Conservation (phyloP, 1,140 invertebrate species). For the Drosophila biarmipes region DNA sequence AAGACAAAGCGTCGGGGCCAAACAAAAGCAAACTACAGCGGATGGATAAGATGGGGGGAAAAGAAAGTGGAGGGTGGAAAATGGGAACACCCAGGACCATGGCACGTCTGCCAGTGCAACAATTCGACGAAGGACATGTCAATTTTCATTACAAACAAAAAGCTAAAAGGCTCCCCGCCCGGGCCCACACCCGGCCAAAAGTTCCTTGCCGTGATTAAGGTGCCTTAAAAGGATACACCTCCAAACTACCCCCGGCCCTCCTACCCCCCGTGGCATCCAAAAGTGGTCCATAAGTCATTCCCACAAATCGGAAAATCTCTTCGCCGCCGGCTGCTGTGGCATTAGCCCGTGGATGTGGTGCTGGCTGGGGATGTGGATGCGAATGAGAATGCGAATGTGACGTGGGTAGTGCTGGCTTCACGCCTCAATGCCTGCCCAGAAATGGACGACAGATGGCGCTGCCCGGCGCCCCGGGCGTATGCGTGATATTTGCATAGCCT, state of each 20-base stretch:
- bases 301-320: constrained; percentile 54
- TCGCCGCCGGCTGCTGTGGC: constrained; percentile 21
- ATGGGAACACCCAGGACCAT: constrained; percentile 18
- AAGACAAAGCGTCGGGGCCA: constrained; percentile 59
- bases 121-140: constrained; percentile 75
- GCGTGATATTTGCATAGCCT: constrained; percentile 53
- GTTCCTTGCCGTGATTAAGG: constrained; percentile 50
- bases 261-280: background rate
- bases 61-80: background rate
- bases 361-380: constrained; percentile 13
- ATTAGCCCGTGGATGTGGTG: constrained; percentile 25
- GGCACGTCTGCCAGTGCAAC: constrained; percentile 53
- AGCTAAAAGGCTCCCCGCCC: constrained; percentile 60
- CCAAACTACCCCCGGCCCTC: background rate
- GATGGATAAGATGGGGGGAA: constrained; percentile 9
- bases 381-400: constrained; percentile 31
- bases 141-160: constrained; percentile 77
- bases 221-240: constrained; percentile 51
- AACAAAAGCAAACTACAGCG: constrained; percentile 62
- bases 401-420: constrained; percentile 50
- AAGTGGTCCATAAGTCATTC: constrained; percentile 57
- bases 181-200: constrained; percentile 25
- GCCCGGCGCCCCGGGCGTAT: constrained; percentile 33
- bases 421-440: constrained; percentile 41
- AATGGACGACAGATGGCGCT: constrained; percentile 39